Percentiles rank a stretch among this genome's conserved stretches.
Evolutionary conservation across 2,797 vertebrate genomes (phyloP).

Genomic region (Steatocranus sp.): DNA sequence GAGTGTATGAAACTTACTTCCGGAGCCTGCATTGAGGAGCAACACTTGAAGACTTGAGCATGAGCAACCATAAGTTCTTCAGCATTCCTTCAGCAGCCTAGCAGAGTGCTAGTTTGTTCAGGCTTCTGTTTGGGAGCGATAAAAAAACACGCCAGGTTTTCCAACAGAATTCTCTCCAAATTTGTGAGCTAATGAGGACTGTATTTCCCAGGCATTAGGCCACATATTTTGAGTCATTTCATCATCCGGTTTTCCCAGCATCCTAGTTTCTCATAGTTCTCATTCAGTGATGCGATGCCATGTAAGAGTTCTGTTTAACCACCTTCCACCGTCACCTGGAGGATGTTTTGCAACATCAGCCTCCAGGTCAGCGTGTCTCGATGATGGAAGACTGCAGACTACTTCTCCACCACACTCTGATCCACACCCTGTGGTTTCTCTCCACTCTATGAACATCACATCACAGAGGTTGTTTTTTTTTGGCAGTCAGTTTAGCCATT

Average conservation of each 20-base stretch:
- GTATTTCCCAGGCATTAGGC: background rate
- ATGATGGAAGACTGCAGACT: background rate
- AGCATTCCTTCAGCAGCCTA: background rate
- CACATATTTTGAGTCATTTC: background rate
- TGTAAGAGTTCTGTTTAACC: background rate
- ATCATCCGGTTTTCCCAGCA: background rate
- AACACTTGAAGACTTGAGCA: background rate
- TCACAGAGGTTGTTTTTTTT: accelerated
- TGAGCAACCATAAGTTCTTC: background rate
- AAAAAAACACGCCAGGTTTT: background rate
- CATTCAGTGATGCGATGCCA: background rate
- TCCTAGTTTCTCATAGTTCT: background rate
- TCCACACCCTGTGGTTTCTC: background rate
- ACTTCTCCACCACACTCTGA: background rate
- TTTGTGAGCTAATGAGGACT: background rate
- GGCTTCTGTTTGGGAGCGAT: background rate
- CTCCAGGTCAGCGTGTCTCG: background rate
- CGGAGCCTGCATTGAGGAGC: background rate
- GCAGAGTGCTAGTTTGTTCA: background rate
- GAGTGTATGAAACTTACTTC: background rate
- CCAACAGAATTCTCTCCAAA: background rate
- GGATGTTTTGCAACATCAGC: background rate
- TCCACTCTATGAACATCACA: background rate
- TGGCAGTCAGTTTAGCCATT: background rate
- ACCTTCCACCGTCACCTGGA: background rate